phyloP scores from a whole-genome alignment of 2,113 vertebrate genomes.

The Jaculus jaculus region DNA sequence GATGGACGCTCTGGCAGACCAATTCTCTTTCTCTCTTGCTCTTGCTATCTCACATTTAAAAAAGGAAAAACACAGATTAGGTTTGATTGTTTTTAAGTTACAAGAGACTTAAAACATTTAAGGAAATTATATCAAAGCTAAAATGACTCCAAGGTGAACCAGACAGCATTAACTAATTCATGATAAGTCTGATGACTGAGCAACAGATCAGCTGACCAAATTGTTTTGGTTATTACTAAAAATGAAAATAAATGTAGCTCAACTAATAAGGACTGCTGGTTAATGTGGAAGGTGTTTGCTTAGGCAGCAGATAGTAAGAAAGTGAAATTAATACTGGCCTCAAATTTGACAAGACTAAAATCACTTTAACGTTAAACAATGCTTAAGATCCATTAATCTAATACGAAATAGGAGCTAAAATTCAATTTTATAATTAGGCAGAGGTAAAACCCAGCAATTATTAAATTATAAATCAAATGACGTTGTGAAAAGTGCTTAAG shows the following conservation, averaged over 20 bases:
- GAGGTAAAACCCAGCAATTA: not conserved
- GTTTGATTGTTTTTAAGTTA: constrained; percentile 17
- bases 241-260: not conserved
- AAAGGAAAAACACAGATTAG: not conserved
- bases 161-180: not conserved
- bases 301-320: not conserved
- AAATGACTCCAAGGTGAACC: constrained; percentile 26
- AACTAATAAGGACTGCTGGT: not conserved
- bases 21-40: no score
- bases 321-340: not conserved
- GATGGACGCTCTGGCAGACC: no score
- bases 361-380: constrained; percentile 13
- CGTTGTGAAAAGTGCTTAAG: constrained; percentile 4
- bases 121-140: constrained; percentile 11
- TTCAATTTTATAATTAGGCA: constrained; percentile 1
- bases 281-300: not conserved
- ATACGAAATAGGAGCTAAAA: not conserved
- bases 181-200: not conserved
- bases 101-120: not conserved
- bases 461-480: not conserved
- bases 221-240: not conserved
- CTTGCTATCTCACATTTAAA: no score
- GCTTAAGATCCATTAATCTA: constrained; percentile 20
- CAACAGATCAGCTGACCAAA: not conserved
- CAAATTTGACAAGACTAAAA: not conserved